These are phyloP conservation scores for Lepidocolaptes lacrymiger DNA, from an alignment of 2,797 vertebrate genomes.

Conservation along the genomic window DNA sequence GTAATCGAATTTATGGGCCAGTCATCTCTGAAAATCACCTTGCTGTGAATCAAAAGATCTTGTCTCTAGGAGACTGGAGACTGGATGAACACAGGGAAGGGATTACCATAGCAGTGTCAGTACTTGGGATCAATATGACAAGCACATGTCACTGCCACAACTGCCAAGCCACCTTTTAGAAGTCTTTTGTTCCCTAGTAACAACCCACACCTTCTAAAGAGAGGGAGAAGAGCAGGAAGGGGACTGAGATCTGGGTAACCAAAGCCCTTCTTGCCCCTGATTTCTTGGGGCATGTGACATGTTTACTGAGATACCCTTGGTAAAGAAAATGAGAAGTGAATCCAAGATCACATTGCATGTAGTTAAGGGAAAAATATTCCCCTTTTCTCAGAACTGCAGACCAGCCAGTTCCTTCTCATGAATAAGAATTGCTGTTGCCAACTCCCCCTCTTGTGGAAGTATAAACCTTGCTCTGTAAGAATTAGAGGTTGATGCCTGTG, in stretches of 20 bases:
- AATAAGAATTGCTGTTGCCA: not conserved
- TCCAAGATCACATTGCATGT: not conserved
- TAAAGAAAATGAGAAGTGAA: not conserved
- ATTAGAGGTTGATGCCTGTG: not conserved
- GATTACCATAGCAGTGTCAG: not conserved
- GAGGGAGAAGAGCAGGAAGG: not conserved
- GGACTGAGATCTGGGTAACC: not conserved
- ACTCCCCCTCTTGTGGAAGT: not conserved
- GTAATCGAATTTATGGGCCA: not conserved
- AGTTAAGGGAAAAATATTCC: not conserved
- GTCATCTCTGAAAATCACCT: not conserved
- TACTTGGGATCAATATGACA: not conserved
- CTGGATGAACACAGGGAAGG: not conserved
- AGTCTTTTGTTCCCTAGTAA: not conserved
- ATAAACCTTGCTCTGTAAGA: not conserved
- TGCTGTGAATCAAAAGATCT: not conserved
- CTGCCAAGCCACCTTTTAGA: not conserved
- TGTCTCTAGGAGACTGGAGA: not conserved
- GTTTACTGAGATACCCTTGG: not conserved
- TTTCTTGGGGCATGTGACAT: not conserved
- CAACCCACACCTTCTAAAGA: not conserved
- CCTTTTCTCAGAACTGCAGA: not conserved
- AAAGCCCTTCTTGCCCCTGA: not conserved
- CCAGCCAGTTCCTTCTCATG: not conserved
- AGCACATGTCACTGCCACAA: not conserved